Conservation (phyloP, 1,140 invertebrate genomes). For the Onthophagus taurus region DNA sequence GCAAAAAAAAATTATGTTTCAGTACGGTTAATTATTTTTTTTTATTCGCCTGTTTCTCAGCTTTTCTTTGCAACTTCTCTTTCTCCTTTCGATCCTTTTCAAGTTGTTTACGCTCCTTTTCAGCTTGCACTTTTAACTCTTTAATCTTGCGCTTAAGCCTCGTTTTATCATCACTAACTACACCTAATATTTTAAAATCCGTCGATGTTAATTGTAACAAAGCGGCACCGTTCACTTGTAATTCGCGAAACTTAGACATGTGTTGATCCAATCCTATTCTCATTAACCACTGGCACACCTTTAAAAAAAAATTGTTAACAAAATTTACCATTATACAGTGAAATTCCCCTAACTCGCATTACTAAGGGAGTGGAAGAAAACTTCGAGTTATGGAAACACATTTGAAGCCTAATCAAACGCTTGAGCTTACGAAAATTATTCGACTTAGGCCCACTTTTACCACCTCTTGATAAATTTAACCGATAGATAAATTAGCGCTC, state of each 20-base stretch:
- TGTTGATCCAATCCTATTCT: slow-evolving; percentile 74
- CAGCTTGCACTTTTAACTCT: slow-evolving; percentile 67
- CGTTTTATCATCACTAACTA: slow-evolving; percentile 69
- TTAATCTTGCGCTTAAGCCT: slow-evolving; percentile 82
- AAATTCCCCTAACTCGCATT: no score
- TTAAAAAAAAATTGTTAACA: slow-evolving; percentile 20
- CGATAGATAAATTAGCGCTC: no score
- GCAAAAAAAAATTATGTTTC: no score
- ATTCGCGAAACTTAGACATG: slow-evolving; percentile 71
- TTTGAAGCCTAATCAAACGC: no score
- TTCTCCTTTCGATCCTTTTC: slow-evolving; percentile 70
- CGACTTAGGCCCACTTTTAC: no score
- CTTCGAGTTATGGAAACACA: no score
- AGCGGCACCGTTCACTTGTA: slow-evolving; percentile 72
- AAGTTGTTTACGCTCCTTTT: slow-evolving; percentile 64
- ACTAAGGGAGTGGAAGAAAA: no score
- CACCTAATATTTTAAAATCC: slow-evolving; percentile 78
- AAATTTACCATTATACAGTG: no score
- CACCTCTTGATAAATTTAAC: no score
- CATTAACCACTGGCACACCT: slow-evolving; percentile 85
- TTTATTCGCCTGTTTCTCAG: slow-evolving; percentile 56
- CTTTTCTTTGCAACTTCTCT: slow-evolving; percentile 66
- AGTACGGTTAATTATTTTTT: no score
- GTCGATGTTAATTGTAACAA: slow-evolving; percentile 75
- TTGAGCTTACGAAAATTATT: no score